Evolutionary conservation across 2,797 vertebrate species (phyloP).

Genomic region (Lacerta viridis): DNA sequence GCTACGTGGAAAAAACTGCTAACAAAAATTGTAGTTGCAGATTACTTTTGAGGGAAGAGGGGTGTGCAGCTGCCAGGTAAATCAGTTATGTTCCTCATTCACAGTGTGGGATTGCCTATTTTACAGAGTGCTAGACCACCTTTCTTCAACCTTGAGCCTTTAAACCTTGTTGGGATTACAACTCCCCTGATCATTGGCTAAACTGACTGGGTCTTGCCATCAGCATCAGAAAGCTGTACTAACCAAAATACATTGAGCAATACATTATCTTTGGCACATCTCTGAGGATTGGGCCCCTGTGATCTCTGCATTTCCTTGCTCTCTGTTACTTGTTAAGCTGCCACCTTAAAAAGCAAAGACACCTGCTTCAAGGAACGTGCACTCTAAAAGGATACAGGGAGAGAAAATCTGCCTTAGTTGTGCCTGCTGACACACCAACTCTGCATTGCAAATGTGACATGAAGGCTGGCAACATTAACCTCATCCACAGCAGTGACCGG

Average conservation of each 20-base stretch:
- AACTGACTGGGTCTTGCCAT: too few relatives aligned
- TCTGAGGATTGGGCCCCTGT: too few relatives aligned
- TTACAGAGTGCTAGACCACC: not conserved
- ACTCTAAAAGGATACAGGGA: not conserved
- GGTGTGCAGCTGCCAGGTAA: not conserved
- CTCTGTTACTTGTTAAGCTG: not conserved
- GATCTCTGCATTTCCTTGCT: not conserved
- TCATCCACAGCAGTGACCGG: too few relatives aligned
- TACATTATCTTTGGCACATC: not conserved
- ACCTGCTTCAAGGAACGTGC: not conserved
- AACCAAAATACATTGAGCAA: not conserved
- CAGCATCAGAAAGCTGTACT: not conserved
- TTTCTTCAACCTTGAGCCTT: not conserved
- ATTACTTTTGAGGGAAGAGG: not conserved
- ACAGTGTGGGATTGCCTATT: not conserved
- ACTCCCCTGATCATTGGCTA: too few relatives aligned
- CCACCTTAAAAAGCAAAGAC: not conserved
- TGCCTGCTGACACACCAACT: too few relatives aligned
- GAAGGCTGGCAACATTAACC: too few relatives aligned
- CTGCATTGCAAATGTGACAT: too few relatives aligned
- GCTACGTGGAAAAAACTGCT: too few relatives aligned
- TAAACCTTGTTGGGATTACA: too few relatives aligned
- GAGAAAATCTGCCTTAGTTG: not conserved
- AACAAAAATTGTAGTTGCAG: not conserved
- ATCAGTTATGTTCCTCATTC: too few relatives aligned